phyloP scores from a whole-genome alignment of 2,888 invertebrate genomes.

The Globia sparganii region DNA sequence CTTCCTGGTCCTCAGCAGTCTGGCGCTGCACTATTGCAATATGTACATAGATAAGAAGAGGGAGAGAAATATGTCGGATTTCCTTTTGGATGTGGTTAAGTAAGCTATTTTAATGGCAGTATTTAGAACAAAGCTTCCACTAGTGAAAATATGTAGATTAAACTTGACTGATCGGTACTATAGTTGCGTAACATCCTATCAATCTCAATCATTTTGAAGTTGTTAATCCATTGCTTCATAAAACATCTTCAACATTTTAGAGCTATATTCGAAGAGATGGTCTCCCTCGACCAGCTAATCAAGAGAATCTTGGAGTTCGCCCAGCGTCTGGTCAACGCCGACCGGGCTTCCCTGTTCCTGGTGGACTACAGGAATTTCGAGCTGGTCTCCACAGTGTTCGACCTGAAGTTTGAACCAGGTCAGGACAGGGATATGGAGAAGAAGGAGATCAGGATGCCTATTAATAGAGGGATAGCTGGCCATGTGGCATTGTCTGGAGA shows the following conservation, averaged over 20 bases:
- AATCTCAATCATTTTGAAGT: too few species aligned
- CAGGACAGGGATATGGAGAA: conserved; percentile 77
- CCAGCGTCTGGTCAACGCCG: conserved; percentile 95
- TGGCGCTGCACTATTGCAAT: conserved; percentile 93
- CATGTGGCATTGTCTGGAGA: conserved; percentile 95
- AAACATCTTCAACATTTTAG: conserved; percentile 84
- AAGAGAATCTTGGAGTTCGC: conserved; percentile 96
- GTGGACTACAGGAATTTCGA: conserved; percentile 93
- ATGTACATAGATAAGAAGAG: conserved; percentile 93
- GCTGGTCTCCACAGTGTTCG: conserved; percentile 95
- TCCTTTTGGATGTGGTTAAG: conserved; percentile 95
- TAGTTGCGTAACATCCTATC: too few species aligned
- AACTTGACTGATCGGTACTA: background rate
- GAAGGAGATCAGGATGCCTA: conserved; percentile 92
- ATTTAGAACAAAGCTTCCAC: background rate
- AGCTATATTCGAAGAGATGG: conserved; percentile 96
- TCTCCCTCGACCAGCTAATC: conserved; percentile 95
- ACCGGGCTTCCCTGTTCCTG: conserved; percentile 95
- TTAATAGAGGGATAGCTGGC: conserved; percentile 95
- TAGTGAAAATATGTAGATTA: background rate
- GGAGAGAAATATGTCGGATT: conserved; percentile 93
- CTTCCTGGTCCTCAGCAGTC: conserved; percentile 93
- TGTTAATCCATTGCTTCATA: too few species aligned
- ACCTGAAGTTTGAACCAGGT: conserved; percentile 86
- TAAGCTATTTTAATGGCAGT: background rate